Evolutionary conservation across 92 coral and sea anemone genomes (phyloP).

Genomic region (Epizoanthus ramosus): DNA sequence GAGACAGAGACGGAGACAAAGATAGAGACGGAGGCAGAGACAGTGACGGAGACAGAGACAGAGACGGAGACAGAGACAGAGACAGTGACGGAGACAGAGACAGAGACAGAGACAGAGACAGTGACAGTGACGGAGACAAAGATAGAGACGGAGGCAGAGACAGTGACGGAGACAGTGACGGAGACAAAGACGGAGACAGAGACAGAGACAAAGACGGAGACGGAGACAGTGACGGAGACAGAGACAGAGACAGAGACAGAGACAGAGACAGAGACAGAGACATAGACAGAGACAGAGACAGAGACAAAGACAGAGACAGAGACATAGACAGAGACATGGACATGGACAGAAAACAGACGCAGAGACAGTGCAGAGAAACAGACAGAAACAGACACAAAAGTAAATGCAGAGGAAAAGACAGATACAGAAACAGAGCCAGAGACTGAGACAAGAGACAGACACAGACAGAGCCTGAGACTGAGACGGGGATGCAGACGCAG

Average conservation of each 20-base stretch:
- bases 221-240: too few relatives aligned
- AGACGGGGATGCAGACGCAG: neutral
- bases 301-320: neutral
- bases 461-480: neutral
- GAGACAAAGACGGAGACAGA: neutral
- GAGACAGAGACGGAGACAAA: too few relatives aligned
- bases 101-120: neutral
- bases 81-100: too few relatives aligned
- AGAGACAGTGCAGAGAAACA: neutral
- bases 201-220: neutral
- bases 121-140: too few relatives aligned
- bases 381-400: neutral
- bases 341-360: too few relatives aligned
- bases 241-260: neutral
- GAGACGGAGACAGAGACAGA: too few relatives aligned
- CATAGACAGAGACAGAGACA: too few relatives aligned
- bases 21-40: neutral
- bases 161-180: neutral
- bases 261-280: neutral
- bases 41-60: neutral
- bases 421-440: too few relatives aligned
- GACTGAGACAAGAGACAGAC: neutral
- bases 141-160: neutral
- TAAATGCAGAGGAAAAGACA: neutral
- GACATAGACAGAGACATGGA: neutral